Conservation (phyloP, 2,797 vertebrate species). For the Anguilla marmorata region DNA sequence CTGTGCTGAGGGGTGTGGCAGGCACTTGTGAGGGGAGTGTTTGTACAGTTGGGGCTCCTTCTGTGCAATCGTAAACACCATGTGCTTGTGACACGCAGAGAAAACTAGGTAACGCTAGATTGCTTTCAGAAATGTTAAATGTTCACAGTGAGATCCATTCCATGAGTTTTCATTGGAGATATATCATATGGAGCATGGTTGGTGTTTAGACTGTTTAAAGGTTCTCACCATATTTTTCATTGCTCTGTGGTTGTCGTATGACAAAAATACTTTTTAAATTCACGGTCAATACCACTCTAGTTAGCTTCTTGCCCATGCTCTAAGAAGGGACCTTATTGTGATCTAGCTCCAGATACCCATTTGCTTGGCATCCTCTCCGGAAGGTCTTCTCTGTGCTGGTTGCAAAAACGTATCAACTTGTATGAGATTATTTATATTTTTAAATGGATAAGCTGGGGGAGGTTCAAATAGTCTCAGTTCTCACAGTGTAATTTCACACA, state of each 20-base stretch:
- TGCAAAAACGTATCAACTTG: background rate
- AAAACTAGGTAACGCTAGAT: background rate
- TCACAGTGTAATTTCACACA: background rate
- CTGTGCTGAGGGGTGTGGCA: background rate
- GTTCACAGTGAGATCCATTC: background rate
- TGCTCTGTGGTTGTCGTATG: background rate
- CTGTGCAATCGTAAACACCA: background rate
- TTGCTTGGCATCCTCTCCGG: background rate
- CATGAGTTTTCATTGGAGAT: background rate
- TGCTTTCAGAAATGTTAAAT: background rate
- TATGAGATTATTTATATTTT: background rate
- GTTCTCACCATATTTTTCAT: background rate
- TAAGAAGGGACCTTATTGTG: background rate
- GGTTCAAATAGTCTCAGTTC: background rate
- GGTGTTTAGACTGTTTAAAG: background rate
- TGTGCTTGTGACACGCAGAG: background rate
- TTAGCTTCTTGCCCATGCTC: background rate
- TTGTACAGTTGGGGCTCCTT: slow-evolving; percentile 14
- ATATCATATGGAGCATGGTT: background rate
- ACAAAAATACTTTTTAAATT: background rate
- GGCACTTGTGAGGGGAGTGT: background rate
- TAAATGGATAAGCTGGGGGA: background rate
- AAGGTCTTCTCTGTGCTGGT: background rate
- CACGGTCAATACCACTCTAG: background rate
- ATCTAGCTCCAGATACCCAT: background rate